These are phyloP conservation scores for Oophaga sylvatica DNA, from an alignment of 2,797 vertebrate species.

Conservation along the genomic window DNA sequence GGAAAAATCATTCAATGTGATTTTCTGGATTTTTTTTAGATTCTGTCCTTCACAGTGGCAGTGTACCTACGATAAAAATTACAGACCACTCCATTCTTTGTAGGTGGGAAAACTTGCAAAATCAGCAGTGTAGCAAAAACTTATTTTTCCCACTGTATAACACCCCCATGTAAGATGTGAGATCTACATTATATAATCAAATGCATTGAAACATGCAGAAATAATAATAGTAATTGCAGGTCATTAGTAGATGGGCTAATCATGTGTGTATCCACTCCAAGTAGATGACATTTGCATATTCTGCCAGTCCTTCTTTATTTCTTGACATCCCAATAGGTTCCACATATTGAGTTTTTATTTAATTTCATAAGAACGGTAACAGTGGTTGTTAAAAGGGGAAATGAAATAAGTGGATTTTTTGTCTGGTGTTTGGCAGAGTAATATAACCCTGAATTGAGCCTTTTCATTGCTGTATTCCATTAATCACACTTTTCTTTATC, in stretches of 20 bases:
- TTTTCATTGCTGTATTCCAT: slow-evolving; percentile 40
- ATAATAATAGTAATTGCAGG: background rate
- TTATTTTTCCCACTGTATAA: too few species aligned
- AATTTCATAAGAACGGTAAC: background rate
- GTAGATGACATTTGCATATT: background rate
- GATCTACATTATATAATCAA: background rate
- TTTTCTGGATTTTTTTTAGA: too few species aligned
- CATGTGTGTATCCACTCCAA: background rate
- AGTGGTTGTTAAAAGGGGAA: slow-evolving; percentile 1
- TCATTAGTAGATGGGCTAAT: background rate
- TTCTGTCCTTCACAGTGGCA: too few species aligned
- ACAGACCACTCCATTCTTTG: too few species aligned
- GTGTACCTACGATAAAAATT: too few species aligned
- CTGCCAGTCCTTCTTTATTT: background rate
- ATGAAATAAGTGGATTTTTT: slow-evolving; percentile 24
- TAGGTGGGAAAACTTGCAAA: too few species aligned
- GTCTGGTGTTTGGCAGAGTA: slow-evolving; percentile 15
- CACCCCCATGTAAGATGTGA: too few species aligned
- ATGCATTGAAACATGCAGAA: background rate
- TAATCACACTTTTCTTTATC: slow-evolving; percentile 50
- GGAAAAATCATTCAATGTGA: too few species aligned
- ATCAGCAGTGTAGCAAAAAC: too few species aligned
- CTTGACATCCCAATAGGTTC: background rate
- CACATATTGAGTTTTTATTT: slow-evolving; percentile 30
- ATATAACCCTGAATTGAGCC: slow-evolving; percentile 12